Conservation (phyloP, 2,113 vertebrate species). For the Oryzias woworae region DNA sequence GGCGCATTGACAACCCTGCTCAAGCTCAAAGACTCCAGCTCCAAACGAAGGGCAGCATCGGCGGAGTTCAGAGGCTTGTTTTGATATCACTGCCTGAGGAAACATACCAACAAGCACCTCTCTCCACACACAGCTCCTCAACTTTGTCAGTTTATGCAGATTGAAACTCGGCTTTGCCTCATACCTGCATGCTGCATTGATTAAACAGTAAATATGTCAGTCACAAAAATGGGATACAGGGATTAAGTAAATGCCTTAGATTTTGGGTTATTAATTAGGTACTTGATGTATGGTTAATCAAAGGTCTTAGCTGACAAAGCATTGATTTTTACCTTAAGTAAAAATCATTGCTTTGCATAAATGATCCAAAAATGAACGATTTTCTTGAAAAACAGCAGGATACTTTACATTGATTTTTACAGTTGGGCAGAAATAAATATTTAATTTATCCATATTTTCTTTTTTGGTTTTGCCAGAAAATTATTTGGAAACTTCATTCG, state of each 20-base stretch:
- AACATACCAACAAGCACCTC: constrained; percentile 56
- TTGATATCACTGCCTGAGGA: constrained; percentile 62
- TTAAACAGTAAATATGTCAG: constrained; percentile 19
- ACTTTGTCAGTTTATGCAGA: constrained; percentile 15
- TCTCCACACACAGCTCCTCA: constrained; percentile 16
- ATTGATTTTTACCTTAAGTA: constrained; percentile 36
- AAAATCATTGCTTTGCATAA: constrained; percentile 19
- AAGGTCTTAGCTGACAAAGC: constrained; percentile 33
- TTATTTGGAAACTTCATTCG: background rate
- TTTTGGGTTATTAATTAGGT: constrained; percentile 46
- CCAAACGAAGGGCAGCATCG: constrained; percentile 50
- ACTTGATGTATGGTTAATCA: constrained; percentile 43
- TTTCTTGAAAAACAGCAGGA: background rate
- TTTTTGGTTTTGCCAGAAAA: background rate
- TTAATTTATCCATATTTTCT: background rate
- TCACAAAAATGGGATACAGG: constrained; percentile 18
- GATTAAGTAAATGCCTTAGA: constrained; percentile 44
- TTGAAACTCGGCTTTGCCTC: constrained; percentile 18
- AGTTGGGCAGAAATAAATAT: background rate
- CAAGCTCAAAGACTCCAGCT: constrained; percentile 48
- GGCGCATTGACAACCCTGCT: constrained; percentile 53
- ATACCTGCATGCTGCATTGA: constrained; percentile 1
- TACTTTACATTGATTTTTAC: constrained; percentile 8
- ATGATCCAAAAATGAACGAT: constrained; percentile 7
- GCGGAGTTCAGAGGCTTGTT: constrained; percentile 57